phyloP scores from a whole-genome alignment of 2,113 vertebrate species.

The Petroica traversi region DNA sequence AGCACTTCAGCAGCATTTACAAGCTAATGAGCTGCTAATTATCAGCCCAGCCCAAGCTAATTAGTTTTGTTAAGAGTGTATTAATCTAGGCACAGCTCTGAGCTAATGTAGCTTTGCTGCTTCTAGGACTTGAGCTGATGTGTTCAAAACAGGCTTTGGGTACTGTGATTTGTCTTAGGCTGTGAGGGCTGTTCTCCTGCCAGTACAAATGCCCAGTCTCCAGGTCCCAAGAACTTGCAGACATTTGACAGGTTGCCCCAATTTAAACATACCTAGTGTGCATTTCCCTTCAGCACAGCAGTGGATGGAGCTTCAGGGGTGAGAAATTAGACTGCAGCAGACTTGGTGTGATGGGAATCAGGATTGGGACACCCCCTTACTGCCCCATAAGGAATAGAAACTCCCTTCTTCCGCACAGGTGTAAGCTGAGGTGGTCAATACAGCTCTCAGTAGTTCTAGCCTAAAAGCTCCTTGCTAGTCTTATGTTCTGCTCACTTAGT shows the following conservation, averaged over 20 bases:
- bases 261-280: fast-evolving
- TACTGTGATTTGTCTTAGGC: neutral
- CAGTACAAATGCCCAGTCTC: neutral
- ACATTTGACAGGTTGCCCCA: neutral
- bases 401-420: neutral
- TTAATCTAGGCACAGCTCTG: neutral
- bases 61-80: constrained; percentile 10
- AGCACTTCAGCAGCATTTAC: neutral
- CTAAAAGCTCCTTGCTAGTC: neutral
- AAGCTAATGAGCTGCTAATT: constrained; percentile 45
- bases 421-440: neutral
- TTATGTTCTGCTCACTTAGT: neutral
- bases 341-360: neutral
- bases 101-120: neutral
- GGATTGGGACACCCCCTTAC: neutral
- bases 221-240: neutral
- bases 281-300: neutral
- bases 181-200: neutral
- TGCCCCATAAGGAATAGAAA: neutral
- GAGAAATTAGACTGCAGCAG: neutral
- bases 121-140: neutral
- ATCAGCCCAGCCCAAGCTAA: neutral
- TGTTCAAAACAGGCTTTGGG: neutral
- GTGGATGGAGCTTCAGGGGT: neutral
- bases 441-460: neutral